These are phyloP conservation scores for Liodrosophila aerea DNA, from an alignment of 2,888 invertebrate species.

Conservation along the genomic window DNA sequence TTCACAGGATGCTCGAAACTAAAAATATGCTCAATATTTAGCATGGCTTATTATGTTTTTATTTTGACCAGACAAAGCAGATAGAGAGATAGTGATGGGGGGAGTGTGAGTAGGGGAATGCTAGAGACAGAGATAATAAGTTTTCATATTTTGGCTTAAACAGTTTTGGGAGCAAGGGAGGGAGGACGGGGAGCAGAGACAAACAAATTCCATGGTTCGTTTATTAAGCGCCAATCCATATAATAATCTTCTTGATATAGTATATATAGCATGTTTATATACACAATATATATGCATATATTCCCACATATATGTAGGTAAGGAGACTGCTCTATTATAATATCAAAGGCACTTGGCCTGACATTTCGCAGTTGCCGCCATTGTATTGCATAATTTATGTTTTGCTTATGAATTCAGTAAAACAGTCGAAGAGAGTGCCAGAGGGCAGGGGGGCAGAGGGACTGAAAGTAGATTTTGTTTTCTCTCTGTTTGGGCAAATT, in stretches of 20 bases:
- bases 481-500: conserved; percentile 23
- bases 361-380: conserved; percentile 37
- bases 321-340: conserved; percentile 10
- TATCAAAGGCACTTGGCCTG: conserved; percentile 35
- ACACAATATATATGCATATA: conserved; percentile 4
- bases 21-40: conserved; percentile 13
- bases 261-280: background rate
- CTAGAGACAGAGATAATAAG: conserved; percentile 48
- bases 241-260: conserved; percentile 8
- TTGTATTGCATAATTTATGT: conserved; percentile 52
- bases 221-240: conserved; percentile 12
- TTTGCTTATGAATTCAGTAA: conserved; percentile 17
- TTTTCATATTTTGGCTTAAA: conserved; percentile 54
- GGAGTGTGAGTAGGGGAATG: background rate
- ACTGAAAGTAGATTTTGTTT: conserved; percentile 26
- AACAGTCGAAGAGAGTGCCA: background rate
- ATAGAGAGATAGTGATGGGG: background rate
- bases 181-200: background rate
- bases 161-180: background rate
- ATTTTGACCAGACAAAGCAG: conserved; percentile 9
- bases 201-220: conserved; percentile 19
- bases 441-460: background rate
- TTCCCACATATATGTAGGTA: conserved; percentile 5
- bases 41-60: conserved; percentile 29
- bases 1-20: no score